Conservation (phyloP, 2,888 invertebrate genomes). For the Arge pagana region DNA sequence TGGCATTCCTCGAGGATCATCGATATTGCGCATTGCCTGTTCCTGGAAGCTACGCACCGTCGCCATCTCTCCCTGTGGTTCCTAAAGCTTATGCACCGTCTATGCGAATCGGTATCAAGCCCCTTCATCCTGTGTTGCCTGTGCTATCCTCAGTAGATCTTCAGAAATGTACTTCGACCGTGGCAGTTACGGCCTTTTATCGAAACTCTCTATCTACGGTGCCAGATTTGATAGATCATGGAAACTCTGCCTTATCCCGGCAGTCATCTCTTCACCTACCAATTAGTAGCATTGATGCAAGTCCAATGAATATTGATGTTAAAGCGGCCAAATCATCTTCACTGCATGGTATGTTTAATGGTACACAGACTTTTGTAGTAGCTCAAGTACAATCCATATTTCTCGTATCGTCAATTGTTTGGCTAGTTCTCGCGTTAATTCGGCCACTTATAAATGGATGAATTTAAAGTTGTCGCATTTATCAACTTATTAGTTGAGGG, state of each 20-base stretch:
- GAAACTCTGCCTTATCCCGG: background rate
- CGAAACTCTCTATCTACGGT: background rate
- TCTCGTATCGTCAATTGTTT: too few species aligned
- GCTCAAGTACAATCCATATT: too few species aligned
- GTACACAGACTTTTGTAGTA: too few species aligned
- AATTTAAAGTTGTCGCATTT: constrained; percentile 1
- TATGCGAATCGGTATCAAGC: background rate
- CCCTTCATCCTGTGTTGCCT: background rate
- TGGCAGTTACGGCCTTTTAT: too few species aligned
- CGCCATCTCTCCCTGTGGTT: too few species aligned
- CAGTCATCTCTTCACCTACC: background rate
- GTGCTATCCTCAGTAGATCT: background rate
- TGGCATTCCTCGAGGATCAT: too few species aligned
- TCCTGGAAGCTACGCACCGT: too few species aligned
- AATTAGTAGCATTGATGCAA: constrained; percentile 1
- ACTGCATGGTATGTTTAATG: too few species aligned
- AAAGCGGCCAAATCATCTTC: background rate
- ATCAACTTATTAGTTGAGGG: constrained; percentile 1
- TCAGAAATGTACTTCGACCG: too few species aligned
- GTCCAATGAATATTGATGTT: background rate
- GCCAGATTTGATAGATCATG: constrained; percentile 3
- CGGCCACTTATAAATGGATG: too few species aligned
- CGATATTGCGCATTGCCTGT: too few species aligned
- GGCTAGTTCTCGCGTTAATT: too few species aligned
- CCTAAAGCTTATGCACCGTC: background rate